A percentile compares a stretch with the other conserved stretches of the same genome.
phyloP scores from a whole-genome alignment of 2,113 vertebrate genomes.

The Dendropsophus ebraccatus region DNA sequence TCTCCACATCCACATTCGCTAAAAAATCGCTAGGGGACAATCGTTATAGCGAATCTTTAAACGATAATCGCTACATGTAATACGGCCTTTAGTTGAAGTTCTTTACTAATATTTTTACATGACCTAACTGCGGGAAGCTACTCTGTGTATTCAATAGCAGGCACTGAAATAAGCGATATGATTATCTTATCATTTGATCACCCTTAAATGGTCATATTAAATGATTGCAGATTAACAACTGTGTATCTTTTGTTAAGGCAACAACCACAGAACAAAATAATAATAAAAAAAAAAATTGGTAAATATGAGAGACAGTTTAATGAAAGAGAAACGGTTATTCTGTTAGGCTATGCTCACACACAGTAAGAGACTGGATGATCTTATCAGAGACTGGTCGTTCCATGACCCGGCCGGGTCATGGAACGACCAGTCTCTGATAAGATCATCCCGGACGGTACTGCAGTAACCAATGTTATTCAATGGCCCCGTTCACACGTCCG shows the following conservation, averaged over 20 bases:
- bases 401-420: too few relatives aligned
- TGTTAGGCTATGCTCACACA: too few relatives aligned
- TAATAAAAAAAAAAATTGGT: background rate
- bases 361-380: too few relatives aligned
- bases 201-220: background rate
- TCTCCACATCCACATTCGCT: too few relatives aligned
- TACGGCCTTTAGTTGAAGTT: background rate
- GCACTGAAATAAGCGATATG: background rate
- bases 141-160: background rate
- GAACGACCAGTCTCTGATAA: too few relatives aligned
- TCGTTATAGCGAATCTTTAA: too few relatives aligned
- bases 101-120: background rate
- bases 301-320: background rate
- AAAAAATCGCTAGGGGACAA: too few relatives aligned
- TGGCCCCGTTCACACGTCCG: too few relatives aligned
- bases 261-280: background rate
- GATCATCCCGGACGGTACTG: too few relatives aligned
- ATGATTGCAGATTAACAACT: background rate
- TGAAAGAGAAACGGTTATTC: background rate
- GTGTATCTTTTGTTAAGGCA: background rate
- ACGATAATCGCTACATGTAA: too few relatives aligned
- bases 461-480: too few relatives aligned
- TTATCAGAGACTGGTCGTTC: too few relatives aligned
- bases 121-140: background rate
- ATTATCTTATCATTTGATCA: background rate